Evolutionary conservation across 2,113 vertebrate species (phyloP).

Genomic region (Odobenus rosmarus): DNA sequence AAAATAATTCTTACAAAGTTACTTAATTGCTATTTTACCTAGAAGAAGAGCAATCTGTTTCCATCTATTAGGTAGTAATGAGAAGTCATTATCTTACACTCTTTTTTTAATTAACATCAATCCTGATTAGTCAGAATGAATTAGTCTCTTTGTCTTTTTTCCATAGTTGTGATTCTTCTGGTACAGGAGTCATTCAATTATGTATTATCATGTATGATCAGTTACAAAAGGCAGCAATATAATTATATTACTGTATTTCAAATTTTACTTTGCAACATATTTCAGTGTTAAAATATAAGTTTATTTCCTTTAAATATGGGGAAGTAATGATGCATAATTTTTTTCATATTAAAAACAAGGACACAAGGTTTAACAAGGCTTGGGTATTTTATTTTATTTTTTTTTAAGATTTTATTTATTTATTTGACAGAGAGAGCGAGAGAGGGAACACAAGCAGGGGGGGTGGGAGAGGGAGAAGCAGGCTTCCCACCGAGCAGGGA

Average conservation of each 20-base stretch:
- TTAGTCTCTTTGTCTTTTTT: constrained; percentile 87
- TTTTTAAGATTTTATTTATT: too few species aligned
- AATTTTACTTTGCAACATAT: constrained; percentile 65
- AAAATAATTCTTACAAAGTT: constrained; percentile 83
- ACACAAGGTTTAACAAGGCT: not conserved
- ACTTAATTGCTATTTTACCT: constrained; percentile 88
- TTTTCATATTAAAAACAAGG: constrained; percentile 31
- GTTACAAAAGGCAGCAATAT: constrained; percentile 73
- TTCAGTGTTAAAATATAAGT: constrained; percentile 72
- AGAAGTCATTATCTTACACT: constrained; percentile 89
- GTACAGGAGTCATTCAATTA: constrained; percentile 83
- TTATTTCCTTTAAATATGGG: constrained; percentile 29
- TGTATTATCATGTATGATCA: constrained; percentile 81
- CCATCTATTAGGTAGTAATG: constrained; percentile 87
- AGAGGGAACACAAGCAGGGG: too few species aligned
- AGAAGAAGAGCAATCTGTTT: constrained; percentile 87
- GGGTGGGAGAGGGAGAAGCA: too few species aligned
- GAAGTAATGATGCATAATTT: not conserved
- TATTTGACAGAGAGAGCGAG: too few species aligned
- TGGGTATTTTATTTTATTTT: not conserved
- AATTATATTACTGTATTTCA: constrained; percentile 82
- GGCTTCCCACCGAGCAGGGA: too few species aligned
- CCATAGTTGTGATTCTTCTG: constrained; percentile 80
- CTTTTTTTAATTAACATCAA: constrained; percentile 90
- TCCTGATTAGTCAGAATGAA: constrained; percentile 89